Evolutionary conservation across 2,113 vertebrate genomes (phyloP), one percentile per base, ranked within the genome.

Genomic region (Anolis sagrei): DNA sequence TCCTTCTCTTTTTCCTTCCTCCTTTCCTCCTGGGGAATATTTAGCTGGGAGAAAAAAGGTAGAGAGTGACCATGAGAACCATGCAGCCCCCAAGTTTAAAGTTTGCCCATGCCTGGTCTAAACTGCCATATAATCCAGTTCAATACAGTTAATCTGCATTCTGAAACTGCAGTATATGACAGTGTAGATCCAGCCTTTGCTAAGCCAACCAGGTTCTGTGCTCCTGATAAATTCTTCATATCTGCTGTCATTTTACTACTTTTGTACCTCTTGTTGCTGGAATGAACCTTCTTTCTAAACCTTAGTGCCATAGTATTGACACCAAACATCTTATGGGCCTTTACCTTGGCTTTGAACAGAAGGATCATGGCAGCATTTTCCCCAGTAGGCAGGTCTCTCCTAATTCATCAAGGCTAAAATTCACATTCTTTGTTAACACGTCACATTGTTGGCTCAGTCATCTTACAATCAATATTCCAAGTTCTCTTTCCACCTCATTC

Each of bases 401-500:
- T 0, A 21, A 54, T 84, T 68, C n/a, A 36, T 72, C 75, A 85
- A 36, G 34, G 25, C 25, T 72, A 61, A 72, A 32, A n/a, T 58
- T 39, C 27, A 44, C 34, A 21, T 4, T 68, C 34, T 58, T 19
- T 70, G 64, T 79, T 79, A 85, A 72, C 18, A 58, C 10, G 25
- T 78, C 66, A 61, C 49, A 72, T 36, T 44, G 21, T 78, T 70
- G 54, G 66, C 27, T 79, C 49, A 72, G 75, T n/a, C 64, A 70
- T 70, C 36, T 79, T 70, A 36, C 6, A 11, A 79, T 85, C 64
- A 85, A 64, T 49, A 32, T 73, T 49, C 29, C 69, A 62, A 79
- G 27, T 73, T 79, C 66, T 79, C 64, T 79, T 73, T 80, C 54
- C 27, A 34, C 48, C 68, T 73, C 66, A 32, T 85, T 85, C 18